Percentiles rank a stretch among this genome's conserved stretches.
Evolutionary conservation across 2,888 invertebrate genomes (phyloP).

Genomic region (Cheiracanthium punctorium): DNA sequence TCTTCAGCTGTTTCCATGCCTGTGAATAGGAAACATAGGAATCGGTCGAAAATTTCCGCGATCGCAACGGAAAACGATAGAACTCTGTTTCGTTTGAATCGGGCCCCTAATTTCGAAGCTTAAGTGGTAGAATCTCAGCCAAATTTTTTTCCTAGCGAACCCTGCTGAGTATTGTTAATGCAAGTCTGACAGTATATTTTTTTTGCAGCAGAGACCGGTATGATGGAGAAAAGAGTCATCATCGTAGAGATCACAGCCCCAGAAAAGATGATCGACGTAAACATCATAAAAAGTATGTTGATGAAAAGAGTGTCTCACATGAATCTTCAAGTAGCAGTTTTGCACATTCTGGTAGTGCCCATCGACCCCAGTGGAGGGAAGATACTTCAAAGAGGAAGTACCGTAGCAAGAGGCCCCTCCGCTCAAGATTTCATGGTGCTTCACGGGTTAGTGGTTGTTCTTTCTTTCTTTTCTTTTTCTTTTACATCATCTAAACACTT

Average conservation of each 20-base stretch:
- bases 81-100: no score
- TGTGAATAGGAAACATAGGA: no score
- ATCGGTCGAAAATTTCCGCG: no score
- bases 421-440: constrained; percentile 54
- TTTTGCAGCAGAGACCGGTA: constrained; percentile 36
- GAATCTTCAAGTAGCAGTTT: constrained; percentile 46
- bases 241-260: constrained; percentile 27
- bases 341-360: constrained; percentile 46
- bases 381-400: constrained; percentile 61
- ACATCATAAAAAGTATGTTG: neutral
- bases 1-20: no score
- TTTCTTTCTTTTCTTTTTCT: no score
- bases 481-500: no score
- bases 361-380: constrained; percentile 54
- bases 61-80: no score
- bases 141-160: no score
- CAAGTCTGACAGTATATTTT: no score
- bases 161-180: no score
- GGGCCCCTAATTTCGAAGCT: no score
- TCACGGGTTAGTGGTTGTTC: constrained; percentile 52
- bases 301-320: constrained; percentile 29
- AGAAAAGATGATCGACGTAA: constrained; percentile 6
- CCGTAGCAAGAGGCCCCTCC: constrained; percentile 60
- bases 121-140: no score
- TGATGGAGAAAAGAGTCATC: constrained; percentile 30